Base-by-base conservation (phyloP, 2,797 vertebrate species). In the Psittacula derbiana region DNA sequence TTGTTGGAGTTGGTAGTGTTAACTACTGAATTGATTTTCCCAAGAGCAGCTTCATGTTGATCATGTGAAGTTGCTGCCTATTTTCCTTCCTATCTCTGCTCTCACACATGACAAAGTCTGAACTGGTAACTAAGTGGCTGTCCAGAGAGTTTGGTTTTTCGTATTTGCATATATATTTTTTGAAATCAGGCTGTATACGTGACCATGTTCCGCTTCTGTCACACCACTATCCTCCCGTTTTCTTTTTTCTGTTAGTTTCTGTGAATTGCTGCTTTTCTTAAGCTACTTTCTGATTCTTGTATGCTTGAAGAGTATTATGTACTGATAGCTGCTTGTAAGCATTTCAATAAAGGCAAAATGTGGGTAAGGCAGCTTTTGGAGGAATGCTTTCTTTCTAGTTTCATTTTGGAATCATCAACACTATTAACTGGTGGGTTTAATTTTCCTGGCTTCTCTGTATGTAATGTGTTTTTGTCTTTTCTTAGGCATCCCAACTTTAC, bases 401-500 rank as follows among this genome's bases (percentile, higher is more conserved):
- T 62, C 6, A 16, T 58, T 66, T 17, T 47, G 25, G 52, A 78
- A 16, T 50, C 36, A 0, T 60, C 47, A 15, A 12, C 7, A 1
- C 30, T 16, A 1, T 36, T 20, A 12, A 11, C 18, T 10, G 41
- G 50, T 5, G 18, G 31, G 8, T 62, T 50, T 66, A 20, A 5
- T 95, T 79, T 47, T 70, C 40, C 33, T 49, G 69, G 33, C 71
- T 87, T 40, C 38, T 27, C 38, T 47, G 69, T 82, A 17, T 60
- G 49, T 96, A 82, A 97, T 3, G 4, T 89, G 47, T 90, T 90
- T 79, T 80, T 96, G 2, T 98, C 74, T 98, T 93, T 82, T 97
- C 97, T 66, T 96, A 99, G 99, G 99, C 93, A 98, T 99, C 95
- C 99, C 99, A 61, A 99, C 99, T 72, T 98, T 99, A 81, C 98